Evolutionary conservation across 1,140 invertebrate genomes (phyloP).

Genomic region (Drosophila busckii): DNA sequence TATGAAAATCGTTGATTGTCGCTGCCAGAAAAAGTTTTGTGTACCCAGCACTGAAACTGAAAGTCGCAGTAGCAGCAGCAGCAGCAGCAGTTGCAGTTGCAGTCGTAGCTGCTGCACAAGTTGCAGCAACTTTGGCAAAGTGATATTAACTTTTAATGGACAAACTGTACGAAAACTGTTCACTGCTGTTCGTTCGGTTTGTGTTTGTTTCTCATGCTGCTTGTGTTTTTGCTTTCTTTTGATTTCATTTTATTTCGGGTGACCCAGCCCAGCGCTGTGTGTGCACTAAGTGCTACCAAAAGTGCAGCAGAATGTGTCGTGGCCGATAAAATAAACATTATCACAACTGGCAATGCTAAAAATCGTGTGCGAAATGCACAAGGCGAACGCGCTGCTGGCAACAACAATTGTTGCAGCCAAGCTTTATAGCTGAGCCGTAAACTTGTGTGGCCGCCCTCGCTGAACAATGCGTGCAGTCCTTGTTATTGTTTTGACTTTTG

Average conservation of each 20-base stretch:
- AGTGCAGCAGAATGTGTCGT: conserved; percentile 76
- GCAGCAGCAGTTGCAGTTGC: conserved; percentile 41
- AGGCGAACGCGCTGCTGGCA: conserved; percentile 31
- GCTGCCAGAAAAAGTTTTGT: conserved; percentile 59
- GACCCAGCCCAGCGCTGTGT: conserved; percentile 57
- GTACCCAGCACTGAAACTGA: conserved; percentile 14
- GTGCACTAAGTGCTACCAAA: conserved; percentile 73
- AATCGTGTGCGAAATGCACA: conserved; percentile 72
- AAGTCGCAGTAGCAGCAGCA: conserved; percentile 39
- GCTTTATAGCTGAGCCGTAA: neutral
- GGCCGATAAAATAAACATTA: conserved; percentile 76
- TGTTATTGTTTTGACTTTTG: conserved; percentile 74
- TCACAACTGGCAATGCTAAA: conserved; percentile 74
- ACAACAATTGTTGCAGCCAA: too few relatives aligned
- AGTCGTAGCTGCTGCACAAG: conserved; percentile 42
- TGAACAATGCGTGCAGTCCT: conserved; percentile 51
- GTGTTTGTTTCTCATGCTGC: neutral
- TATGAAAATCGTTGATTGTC: conserved; percentile 76
- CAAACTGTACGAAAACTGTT: conserved; percentile 68
- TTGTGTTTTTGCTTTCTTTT: conserved; percentile 18
- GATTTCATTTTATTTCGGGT: conserved; percentile 44
- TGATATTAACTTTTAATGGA: conserved; percentile 78
- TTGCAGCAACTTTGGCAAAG: conserved; percentile 62
- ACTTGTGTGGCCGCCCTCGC: conserved; percentile 26
- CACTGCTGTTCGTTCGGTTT: conserved; percentile 22